A percentile compares a stretch with the other conserved stretches of the same genome.
phyloP scores from a whole-genome alignment of 2,113 vertebrate genomes.

The Rafetus swinhoei region DNA sequence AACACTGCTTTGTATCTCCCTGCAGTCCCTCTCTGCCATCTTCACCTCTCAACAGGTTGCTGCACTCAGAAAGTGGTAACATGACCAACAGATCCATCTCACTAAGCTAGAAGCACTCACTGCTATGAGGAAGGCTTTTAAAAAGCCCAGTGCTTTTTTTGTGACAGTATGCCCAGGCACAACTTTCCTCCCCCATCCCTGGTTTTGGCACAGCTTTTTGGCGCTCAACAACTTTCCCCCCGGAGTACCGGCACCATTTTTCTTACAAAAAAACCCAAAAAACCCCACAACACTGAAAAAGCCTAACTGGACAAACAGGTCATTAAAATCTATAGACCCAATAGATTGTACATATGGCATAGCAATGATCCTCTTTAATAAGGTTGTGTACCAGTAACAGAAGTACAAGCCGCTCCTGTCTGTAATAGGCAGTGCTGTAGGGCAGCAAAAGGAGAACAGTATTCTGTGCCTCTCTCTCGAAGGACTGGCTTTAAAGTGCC shows the following conservation, averaged over 20 bases:
- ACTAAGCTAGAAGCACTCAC: neutral
- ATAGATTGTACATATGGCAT: too few species aligned
- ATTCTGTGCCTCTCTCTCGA: neutral
- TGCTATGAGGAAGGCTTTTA: neutral
- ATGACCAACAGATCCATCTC: neutral
- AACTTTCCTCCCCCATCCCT: too few species aligned
- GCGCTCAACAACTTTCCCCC: too few species aligned
- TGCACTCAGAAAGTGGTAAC: neutral
- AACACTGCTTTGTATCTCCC: neutral
- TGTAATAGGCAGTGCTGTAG: neutral
- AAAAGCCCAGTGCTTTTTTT: neutral
- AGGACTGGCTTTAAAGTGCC: neutral
- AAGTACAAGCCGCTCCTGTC: neutral
- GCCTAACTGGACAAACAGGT: neutral
- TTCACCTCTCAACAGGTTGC: neutral
- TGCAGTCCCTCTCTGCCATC: neutral
- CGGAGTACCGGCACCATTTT: too few species aligned
- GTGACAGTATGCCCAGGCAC: too few species aligned
- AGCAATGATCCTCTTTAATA: neutral
- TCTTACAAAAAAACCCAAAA: too few species aligned
- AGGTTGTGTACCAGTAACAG: neutral
- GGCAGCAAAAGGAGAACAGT: neutral
- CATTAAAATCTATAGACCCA: too few species aligned
- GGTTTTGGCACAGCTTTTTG: too few species aligned
- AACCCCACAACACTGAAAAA: too few species aligned